These are phyloP conservation scores for Parapristionchus giblindavisi DNA, from an alignment of 2,888 invertebrate species.

Conservation along the genomic window DNA sequence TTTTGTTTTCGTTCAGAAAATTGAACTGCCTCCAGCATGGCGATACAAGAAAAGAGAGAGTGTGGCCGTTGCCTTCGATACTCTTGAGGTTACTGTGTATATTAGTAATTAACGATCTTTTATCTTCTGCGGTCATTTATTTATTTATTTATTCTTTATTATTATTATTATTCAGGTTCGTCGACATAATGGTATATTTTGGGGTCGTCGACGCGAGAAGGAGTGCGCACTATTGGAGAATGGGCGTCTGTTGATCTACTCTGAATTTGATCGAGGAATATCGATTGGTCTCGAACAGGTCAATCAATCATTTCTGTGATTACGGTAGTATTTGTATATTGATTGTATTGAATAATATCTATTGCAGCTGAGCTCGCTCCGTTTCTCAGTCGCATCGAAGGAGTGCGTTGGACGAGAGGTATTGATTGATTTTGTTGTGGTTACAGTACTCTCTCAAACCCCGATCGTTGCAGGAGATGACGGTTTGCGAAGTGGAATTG, in stretches of 20 bases:
- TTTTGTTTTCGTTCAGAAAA: conserved; percentile 28
- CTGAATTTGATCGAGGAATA: conserved; percentile 11
- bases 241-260: conserved; percentile 29
- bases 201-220: conserved; percentile 19
- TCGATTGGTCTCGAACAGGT: background rate
- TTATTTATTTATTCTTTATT: background rate
- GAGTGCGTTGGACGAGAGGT: conserved; percentile 24
- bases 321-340: background rate
- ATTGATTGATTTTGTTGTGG: background rate
- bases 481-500: conserved; percentile 27
- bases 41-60: conserved; percentile 3
- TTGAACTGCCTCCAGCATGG: conserved; percentile 18
- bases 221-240: conserved; percentile 22
- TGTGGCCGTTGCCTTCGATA: background rate
- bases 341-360: background rate
- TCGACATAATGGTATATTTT: conserved; percentile 28
- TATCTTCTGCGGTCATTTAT: background rate
- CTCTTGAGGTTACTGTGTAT: background rate
- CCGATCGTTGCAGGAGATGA: conserved; percentile 1
- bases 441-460: background rate
- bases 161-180: conserved; percentile 10
- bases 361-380: conserved; percentile 16
- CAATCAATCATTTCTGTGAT: background rate
- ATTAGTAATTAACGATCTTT: background rate
- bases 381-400: conserved; percentile 15